A percentile compares a stretch with the other conserved stretches of the same genome.
Conservation (phyloP, 2,113 vertebrate genomes). For the Dipodomys stephensi region DNA sequence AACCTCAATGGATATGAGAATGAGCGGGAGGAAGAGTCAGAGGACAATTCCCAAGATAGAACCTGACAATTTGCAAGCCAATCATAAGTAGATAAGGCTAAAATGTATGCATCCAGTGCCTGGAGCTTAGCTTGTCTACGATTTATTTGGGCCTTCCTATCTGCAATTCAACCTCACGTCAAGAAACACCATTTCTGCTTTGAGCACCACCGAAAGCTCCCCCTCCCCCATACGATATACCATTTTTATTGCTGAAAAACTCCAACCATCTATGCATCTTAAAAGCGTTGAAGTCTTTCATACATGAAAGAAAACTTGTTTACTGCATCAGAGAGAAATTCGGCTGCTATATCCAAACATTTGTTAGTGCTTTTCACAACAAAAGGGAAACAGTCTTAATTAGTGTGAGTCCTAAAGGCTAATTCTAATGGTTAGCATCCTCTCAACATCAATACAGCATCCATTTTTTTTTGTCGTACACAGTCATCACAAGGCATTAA, state of each 20-base stretch:
- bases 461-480: background rate
- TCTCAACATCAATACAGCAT: background rate
- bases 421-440: background rate
- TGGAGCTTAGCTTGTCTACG: background rate
- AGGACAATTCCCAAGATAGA: background rate
- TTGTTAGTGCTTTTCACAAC: background rate
- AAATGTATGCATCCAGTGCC: background rate
- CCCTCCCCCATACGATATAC: accelerated
- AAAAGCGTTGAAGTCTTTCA: background rate
- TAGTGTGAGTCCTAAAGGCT: background rate
- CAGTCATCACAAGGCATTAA: background rate
- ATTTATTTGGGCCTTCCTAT: background rate
- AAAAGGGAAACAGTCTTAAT: background rate
- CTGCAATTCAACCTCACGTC: background rate
- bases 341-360: background rate
- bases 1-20: background rate
- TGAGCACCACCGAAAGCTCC: background rate
- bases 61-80: background rate
- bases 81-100: background rate
- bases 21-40: background rate
- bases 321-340: background rate
- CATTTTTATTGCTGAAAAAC: background rate
- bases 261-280: background rate
- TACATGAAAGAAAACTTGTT: background rate
- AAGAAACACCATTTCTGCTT: background rate